A percentile compares a stretch with the other conserved stretches of the same genome.
Conservation (phyloP, 2,797 vertebrate species). For the Serranus cabrilla region DNA sequence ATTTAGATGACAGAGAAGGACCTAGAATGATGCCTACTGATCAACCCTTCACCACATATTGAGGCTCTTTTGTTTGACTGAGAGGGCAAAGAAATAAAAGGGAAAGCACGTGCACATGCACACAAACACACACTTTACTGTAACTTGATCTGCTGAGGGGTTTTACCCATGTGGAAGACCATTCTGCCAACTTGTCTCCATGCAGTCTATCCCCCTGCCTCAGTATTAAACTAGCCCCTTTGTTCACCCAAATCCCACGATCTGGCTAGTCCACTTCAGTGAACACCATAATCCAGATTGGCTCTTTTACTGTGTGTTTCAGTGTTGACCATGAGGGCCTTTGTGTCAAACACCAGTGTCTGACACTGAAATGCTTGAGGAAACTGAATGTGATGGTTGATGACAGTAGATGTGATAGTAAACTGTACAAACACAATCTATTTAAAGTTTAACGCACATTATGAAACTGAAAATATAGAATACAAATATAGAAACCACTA, state of each 20-base stretch:
- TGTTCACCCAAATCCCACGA: slow-evolving; percentile 37
- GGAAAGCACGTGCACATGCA: neutral
- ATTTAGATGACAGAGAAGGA: neutral
- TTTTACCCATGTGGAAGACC: slow-evolving; percentile 14
- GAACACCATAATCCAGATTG: neutral
- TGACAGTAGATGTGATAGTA: too few relatives aligned
- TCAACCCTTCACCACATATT: neutral
- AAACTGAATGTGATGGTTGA: too few relatives aligned
- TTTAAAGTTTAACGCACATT: too few relatives aligned
- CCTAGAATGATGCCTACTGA: too few relatives aligned
- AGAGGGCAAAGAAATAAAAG: neutral
- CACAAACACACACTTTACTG: neutral
- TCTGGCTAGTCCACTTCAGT: slow-evolving; percentile 4
- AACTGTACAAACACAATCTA: too few relatives aligned
- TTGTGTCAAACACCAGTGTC: too few relatives aligned
- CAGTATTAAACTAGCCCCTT: slow-evolving; percentile 36
- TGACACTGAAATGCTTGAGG: too few relatives aligned
- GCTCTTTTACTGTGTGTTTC: too few relatives aligned
- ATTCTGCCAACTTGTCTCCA: slow-evolving; percentile 24
- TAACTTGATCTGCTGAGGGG: slow-evolving; percentile 14
- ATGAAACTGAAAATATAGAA: too few relatives aligned
- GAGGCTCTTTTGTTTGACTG: neutral
- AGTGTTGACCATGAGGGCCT: too few relatives aligned
- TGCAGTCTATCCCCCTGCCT: slow-evolving; percentile 6
- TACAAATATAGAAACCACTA: too few relatives aligned